Percentiles rank a stretch among this genome's conserved stretches.
Evolutionary conservation across 2,797 vertebrate species (phyloP).

Genomic region (Oryzias sinensis): DNA sequence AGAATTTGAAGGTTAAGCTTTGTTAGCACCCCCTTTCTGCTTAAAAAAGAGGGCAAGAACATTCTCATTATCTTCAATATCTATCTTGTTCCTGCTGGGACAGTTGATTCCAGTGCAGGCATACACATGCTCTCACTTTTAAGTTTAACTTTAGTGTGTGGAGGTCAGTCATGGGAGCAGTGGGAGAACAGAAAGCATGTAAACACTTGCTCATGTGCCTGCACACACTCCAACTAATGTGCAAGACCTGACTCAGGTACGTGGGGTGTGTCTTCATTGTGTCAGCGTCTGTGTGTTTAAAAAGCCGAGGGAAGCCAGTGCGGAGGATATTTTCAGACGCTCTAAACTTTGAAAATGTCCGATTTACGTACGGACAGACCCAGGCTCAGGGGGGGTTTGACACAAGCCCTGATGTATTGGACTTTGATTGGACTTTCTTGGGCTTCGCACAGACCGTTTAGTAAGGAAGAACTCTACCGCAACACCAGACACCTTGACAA

Average conservation of each 20-base stretch:
- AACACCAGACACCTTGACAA: constrained; percentile 57
- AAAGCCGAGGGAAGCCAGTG: constrained; percentile 65
- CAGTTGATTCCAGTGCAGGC: constrained; percentile 15
- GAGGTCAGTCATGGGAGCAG: neutral
- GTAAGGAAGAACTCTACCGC: constrained; percentile 48
- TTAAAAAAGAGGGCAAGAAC: constrained; percentile 7
- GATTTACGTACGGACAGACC: constrained; percentile 38
- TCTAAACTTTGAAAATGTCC: constrained; percentile 60
- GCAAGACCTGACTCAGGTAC: constrained; percentile 79
- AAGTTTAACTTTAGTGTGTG: constrained; percentile 7
- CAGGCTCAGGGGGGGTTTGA: constrained; percentile 28
- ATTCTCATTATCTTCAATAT: constrained; percentile 3
- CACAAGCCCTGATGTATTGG: constrained; percentile 72
- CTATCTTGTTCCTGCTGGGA: constrained; percentile 1
- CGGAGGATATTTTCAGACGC: constrained; percentile 51
- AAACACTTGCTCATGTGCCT: constrained; percentile 50
- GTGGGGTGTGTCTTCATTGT: constrained; percentile 64
- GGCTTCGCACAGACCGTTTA: constrained; percentile 63
- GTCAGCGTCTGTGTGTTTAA: constrained; percentile 62
- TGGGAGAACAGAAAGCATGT: constrained; percentile 14
- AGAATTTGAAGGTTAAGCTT: neutral
- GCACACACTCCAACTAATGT: constrained; percentile 46
- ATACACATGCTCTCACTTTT: neutral
- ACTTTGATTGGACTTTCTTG: constrained; percentile 73
- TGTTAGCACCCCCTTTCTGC: constrained; percentile 3